Evolutionary conservation across 2,797 vertebrate genomes (phyloP).

Genomic region (Lagorchestes hirsutus): DNA sequence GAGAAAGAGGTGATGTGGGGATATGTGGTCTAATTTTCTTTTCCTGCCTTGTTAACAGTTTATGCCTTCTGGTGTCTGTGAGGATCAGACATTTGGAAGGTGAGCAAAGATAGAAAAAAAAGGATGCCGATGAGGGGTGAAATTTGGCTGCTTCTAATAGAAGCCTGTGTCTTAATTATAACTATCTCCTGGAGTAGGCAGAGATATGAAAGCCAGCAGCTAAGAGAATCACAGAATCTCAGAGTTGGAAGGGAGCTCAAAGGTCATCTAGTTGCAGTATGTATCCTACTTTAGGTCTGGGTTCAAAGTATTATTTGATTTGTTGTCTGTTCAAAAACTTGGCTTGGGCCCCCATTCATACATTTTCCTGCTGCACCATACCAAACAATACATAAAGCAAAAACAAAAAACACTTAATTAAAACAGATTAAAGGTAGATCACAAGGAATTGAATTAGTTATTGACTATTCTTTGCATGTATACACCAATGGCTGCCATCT

Average conservation of each 20-base stretch:
- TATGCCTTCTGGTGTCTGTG: not conserved
- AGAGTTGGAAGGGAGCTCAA: not conserved
- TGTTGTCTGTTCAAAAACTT: not conserved
- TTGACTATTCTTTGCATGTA: not conserved
- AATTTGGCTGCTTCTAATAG: not conserved
- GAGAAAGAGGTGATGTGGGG: not conserved
- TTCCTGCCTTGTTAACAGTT: not conserved
- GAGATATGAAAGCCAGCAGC: not conserved
- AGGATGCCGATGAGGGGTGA: not conserved
- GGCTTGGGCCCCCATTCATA: not conserved
- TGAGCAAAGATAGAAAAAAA: not conserved
- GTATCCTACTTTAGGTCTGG: not conserved
- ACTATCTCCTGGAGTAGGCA: not conserved
- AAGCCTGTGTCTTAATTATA: constrained; percentile 1
- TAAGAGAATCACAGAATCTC: not conserved
- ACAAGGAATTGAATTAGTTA: not conserved
- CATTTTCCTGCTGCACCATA: not conserved
- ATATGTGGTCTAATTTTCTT: not conserved
- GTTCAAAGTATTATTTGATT: not conserved
- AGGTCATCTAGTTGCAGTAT: not conserved
- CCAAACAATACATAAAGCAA: not conserved
- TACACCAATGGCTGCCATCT: not conserved
- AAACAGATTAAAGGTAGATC: not conserved
- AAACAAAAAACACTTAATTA: not conserved
- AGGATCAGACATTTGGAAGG: not conserved